phyloP scores from a whole-genome alignment of 2,797 vertebrate genomes.

The Malurus leucopterus region DNA sequence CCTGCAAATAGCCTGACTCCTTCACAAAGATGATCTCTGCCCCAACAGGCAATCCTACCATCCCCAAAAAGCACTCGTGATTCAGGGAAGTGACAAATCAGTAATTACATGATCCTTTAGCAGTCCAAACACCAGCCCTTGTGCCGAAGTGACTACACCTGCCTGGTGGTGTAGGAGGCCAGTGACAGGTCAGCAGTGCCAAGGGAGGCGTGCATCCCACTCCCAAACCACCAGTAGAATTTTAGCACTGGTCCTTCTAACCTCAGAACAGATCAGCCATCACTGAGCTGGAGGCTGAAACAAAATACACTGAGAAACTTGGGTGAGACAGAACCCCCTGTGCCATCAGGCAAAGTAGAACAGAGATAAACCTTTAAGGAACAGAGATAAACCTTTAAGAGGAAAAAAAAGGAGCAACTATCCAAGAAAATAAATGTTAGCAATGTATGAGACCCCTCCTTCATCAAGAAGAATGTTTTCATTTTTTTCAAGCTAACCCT shows the following conservation, averaged over 20 bases:
- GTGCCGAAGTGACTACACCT: background rate
- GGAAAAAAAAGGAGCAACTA: background rate
- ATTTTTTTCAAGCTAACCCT: background rate
- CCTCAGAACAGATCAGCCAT: background rate
- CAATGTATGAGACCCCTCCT: background rate
- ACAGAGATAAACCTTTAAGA: background rate
- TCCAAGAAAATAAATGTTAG: background rate
- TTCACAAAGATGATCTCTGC: background rate
- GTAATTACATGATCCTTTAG: background rate
- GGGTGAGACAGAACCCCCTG: background rate
- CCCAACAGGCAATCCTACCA: background rate
- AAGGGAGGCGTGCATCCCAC: fast-evolving
- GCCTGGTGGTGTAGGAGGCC: background rate
- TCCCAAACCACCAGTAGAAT: fast-evolving
- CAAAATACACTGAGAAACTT: background rate
- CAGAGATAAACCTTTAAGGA: background rate
- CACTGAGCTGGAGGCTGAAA: background rate
- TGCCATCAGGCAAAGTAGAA: background rate
- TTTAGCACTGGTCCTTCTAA: background rate
- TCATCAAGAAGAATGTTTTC: background rate
- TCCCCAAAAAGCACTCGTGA: background rate
- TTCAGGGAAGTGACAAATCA: background rate
- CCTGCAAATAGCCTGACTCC: background rate
- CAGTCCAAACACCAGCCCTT: background rate
- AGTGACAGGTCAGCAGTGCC: fast-evolving